Percentiles rank a stretch among this genome's conserved stretches.
These are phyloP conservation scores for Octodonta nipae DNA, from an alignment of 2,888 invertebrate genomes.

Conservation along the genomic window DNA sequence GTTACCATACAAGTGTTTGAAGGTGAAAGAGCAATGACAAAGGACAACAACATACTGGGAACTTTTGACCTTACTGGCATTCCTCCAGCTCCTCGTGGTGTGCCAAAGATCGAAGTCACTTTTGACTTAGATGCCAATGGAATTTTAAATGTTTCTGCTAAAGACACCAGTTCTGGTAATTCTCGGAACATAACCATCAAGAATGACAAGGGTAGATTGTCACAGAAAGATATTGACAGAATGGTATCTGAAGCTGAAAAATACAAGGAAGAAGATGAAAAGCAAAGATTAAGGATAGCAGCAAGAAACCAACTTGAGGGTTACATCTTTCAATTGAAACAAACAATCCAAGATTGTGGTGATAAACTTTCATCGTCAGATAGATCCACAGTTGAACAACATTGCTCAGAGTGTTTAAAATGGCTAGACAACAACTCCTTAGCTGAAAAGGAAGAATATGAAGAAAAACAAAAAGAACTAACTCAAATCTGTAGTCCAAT, in stretches of 20 bases:
- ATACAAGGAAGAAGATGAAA: slow-evolving; percentile 59
- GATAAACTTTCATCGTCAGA: slow-evolving; percentile 45
- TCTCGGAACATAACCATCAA: slow-evolving; percentile 65
- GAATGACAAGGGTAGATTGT: slow-evolving; percentile 68
- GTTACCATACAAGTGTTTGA: slow-evolving; percentile 58
- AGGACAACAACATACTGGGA: slow-evolving; percentile 58
- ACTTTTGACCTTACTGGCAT: slow-evolving; percentile 54
- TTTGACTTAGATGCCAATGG: slow-evolving; percentile 65
- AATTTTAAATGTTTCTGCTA: slow-evolving; percentile 46
- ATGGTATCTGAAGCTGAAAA: slow-evolving; percentile 64
- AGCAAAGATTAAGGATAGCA: slow-evolving; percentile 50
- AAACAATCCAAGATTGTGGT: slow-evolving; percentile 52
- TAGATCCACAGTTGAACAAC: slow-evolving; percentile 32
- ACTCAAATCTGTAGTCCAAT: slow-evolving; percentile 39
- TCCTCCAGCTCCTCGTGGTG: slow-evolving; percentile 53
- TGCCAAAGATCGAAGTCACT: slow-evolving; percentile 56
- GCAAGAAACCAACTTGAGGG: slow-evolving; percentile 60
- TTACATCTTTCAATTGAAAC: slow-evolving; percentile 58
- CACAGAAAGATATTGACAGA: slow-evolving; percentile 68
- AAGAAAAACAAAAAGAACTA: slow-evolving; percentile 43
- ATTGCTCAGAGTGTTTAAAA: slow-evolving; percentile 47
- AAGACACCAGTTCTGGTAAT: slow-evolving; percentile 48
- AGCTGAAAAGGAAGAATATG: slow-evolving; percentile 55
- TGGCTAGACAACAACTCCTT: slow-evolving; percentile 55
- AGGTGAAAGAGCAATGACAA: slow-evolving; percentile 67